Evolutionary conservation across 2,888 invertebrate species (phyloP), one percentile per base, ranked within the genome.

Genomic region (Periphyllus acericola): DNA sequence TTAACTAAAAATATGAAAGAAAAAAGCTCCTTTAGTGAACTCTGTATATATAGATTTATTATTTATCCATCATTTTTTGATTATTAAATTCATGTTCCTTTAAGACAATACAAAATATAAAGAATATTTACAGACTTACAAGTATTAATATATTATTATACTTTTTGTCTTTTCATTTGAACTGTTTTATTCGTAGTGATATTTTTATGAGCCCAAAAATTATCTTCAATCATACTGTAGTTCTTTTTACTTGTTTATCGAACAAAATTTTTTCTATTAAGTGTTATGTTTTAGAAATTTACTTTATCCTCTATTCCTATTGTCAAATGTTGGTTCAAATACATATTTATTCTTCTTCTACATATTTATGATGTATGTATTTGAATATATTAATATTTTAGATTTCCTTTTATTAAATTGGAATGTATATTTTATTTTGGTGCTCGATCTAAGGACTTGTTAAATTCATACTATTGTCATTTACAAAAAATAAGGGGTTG

Each of bases 71-170:
- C 60, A 29, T 75, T 60, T 81, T 40, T 81, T 19, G n/a, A 46
- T 29, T 81, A 76, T 81, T 81, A 25, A 75, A 81, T 74, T 86
- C 4, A 60, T 87, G 80, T 87, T 87, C 81, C 87, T 87, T 60
- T 74, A 60, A 19, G 60, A 81, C 87, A 87, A 87, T 81, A 81
- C 40, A 81, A 81, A 66, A 71, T 79, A 36, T 55, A 29, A 85
- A 9, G 1, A 68, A 2, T 80, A 32, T 66, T 74, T 81, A 6
- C 60, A n/a, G 25, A 80, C 32, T 76, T 46, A 17, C 14, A 46
- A 84, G 75, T 75, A 75, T 66, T 46, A 25, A 46, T 75, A 66
- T 84, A 66, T 68, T 84, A 66, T 68, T 52, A 34, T 85, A 32
- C 25, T 32, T 84, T 11, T 66, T 66, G 21, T 83, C 52, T 60